Base-by-base conservation (phyloP, 2,888 invertebrate genomes). In the Villa cingulata region DNA sequence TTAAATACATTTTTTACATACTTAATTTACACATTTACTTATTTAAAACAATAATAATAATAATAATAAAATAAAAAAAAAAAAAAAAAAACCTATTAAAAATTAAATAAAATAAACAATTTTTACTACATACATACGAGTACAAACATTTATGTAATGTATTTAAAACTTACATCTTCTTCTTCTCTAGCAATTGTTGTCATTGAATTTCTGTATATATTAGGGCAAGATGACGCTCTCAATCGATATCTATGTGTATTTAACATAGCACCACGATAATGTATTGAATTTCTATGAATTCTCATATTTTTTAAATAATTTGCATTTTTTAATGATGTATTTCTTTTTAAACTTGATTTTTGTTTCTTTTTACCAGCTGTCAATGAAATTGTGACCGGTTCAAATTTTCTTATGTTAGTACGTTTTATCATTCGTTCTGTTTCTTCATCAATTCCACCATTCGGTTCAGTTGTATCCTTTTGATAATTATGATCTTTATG, bases 161-260 rank as follows among this genome's bases (percentile, higher is more conserved):
- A 12, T 2, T 32, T 12, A 40, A 46, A 27, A 63, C 66, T 70
- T 67, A 86, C 86, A 75, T 86, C 84, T 61, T 78, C 76, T 59
- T 78, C 78, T 59, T 85, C 82, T 55, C 81, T 81, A 42, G 81
- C 79, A 45, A 89, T 77, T 4, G 86, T 85, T 42, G 85, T 83
- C 84, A 88, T 87, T n/a, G 87, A 88, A 62, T 87, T 87, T 57
- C 85, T 77, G 62, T 81, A 88, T 58, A 94, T 88, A 68, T 94
- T 85, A 0, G 94, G 94, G 64, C 92, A 92, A 40, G 91, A 91
- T 3, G 87, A 88, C 1, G 91, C 89, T 52, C 85, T 76, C 50
- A 90, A 68, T 46, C 82, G 76, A 65, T 90, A 90, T 53, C 84
- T 79, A 58, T 83, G 82, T 48, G 85, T 82, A 63, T 86, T 88